phyloP scores from a whole-genome alignment of 2,888 invertebrate genomes.

The Phyllotreta striolata region DNA sequence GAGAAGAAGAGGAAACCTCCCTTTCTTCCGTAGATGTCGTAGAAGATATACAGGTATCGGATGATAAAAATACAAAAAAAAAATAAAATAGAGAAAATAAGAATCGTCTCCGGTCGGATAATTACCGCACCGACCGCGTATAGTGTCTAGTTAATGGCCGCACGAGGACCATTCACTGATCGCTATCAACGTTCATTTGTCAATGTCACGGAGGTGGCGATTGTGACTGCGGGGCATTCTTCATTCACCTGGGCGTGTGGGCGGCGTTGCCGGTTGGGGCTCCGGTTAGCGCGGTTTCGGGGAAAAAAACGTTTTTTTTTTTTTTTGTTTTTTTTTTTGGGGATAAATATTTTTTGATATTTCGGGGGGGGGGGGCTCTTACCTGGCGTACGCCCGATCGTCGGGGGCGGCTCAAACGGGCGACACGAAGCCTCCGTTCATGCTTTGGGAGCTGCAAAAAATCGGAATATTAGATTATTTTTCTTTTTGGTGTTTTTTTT shows the following conservation, averaged over 20 bases:
- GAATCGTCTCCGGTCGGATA: conserved; percentile 11
- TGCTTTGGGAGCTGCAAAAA: conserved; percentile 77
- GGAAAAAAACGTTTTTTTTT: too few species aligned
- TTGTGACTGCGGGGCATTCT: conserved; percentile 59
- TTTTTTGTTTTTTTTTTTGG: too few species aligned
- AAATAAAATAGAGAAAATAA: too few species aligned
- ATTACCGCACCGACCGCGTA: conserved; percentile 26
- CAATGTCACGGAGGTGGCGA: conserved; percentile 71
- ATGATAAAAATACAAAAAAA: conserved; percentile 5
- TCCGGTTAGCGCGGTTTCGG: neutral
- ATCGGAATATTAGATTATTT: too few species aligned
- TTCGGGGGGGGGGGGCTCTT: conserved; percentile 48
- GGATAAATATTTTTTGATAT: too few species aligned
- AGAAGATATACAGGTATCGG: conserved; percentile 6
- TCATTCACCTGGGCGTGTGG: conserved; percentile 56
- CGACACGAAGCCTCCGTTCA: conserved; percentile 78
- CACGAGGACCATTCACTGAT: conserved; percentile 69
- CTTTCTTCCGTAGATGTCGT: too few species aligned
- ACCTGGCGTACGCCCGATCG: conserved; percentile 53
- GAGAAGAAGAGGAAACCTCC: too few species aligned
- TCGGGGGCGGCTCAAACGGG: conserved; percentile 71
- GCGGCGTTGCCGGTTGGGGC: conserved; percentile 28
- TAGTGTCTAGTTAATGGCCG: conserved; percentile 48
- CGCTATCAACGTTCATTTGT: conserved; percentile 81
- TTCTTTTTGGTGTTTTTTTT: too few species aligned